Evolutionary conservation across 2,888 invertebrate species (phyloP), one percentile per base, ranked within the genome.

Genomic region (Ectemnius cavifrons): DNA sequence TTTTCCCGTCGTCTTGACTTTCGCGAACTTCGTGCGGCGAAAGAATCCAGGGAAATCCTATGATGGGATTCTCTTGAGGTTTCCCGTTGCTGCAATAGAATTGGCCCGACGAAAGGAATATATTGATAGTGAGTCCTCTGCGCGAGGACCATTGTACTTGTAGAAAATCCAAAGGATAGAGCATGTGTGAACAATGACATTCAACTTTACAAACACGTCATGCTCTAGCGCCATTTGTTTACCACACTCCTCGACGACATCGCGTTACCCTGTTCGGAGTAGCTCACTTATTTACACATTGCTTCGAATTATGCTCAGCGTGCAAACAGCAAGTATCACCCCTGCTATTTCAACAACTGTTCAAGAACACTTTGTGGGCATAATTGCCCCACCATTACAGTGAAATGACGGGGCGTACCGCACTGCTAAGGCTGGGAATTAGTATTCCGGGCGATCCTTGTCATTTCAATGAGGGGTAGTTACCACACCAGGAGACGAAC

Each of bases 141-240:
- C 37, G 11, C 52, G n/a, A 52, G 4, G 52, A 14, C n/a, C 2
- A 14, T 11, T 16, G 52, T 52, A 2, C 16, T 16, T 52, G 16
- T 13, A 14, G 52, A 16, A n/a, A 27, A 11, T 20, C 49, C 62
- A 1, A 46, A 13, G 8, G 23, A 45, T 45, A 16, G 2, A 49
- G 49, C 62, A 64, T 63, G 61, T 61, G 71, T 59, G 18, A 71
- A 56, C 59, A 67, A 58, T 66, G 61, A 57, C 63, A 46, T 66
- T 58, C 49, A 3, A 37, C 47, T 14, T 62, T 57, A 37, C 59
- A 46, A 62, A 64, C 20, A n/a, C 16, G 20, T 72, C 37, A 52
- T 14, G 4, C 2, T 16, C 52, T 11, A 11, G 8, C 13, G 47
- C 16, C 47, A 20, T 60, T 5, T 11, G 20, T 58, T 62, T 47